These are phyloP conservation scores for Holothuria leucospilota DNA, from an alignment of 53 echinoderm and acorn worm genomes.

Conservation along the genomic window DNA sequence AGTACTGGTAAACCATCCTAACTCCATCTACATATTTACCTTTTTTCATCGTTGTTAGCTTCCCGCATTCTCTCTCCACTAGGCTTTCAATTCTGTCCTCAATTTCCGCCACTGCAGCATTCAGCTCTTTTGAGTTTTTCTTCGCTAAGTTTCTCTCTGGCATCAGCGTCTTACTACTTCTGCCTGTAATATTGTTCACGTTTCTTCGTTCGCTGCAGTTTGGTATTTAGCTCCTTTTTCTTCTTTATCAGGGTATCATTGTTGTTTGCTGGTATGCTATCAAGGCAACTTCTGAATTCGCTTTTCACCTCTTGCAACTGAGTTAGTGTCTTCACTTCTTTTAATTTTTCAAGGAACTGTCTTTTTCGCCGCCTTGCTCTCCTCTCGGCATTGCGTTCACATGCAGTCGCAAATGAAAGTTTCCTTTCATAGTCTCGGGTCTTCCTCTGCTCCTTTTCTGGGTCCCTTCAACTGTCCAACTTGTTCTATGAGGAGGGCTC, in stretches of 20 bases:
- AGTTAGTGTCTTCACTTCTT: neutral
- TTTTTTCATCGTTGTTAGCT: conserved; percentile 27
- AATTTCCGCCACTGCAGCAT: neutral
- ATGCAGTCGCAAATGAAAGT: neutral
- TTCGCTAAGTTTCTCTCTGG: neutral
- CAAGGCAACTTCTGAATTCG: neutral
- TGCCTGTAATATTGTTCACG: conserved; percentile 5
- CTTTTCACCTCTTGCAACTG: neutral
- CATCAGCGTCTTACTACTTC: neutral
- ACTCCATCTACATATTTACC: conserved; percentile 56
- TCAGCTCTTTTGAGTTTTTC: neutral
- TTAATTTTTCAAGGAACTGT: neutral
- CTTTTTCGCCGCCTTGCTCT: neutral
- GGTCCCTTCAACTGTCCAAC: neutral
- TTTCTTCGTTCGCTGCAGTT: neutral
- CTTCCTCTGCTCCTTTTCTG: neutral
- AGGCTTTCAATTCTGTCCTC: conserved; percentile 35
- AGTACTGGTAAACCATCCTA: conserved; percentile 56
- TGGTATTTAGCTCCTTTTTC: neutral
- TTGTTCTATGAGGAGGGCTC: neutral
- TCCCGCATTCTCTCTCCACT: conserved; percentile 12
- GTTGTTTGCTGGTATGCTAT: neutral
- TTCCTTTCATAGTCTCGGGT: neutral
- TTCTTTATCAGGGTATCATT: neutral
- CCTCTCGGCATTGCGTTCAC: neutral